Conservation (phyloP, 2,797 vertebrate species). For the Falco berigora region DNA sequence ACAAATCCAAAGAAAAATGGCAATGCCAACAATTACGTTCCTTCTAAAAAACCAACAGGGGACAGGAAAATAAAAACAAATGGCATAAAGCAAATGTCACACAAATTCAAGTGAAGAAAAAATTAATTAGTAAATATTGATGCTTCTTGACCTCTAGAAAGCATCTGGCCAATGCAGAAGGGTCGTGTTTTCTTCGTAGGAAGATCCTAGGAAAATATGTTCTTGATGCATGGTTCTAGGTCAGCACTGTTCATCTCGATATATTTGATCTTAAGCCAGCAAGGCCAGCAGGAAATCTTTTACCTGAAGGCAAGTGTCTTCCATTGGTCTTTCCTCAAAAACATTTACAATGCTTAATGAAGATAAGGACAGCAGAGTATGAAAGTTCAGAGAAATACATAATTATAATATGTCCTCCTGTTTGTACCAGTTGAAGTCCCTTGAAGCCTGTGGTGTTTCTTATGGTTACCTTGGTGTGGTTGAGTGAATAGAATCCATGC, state of each 20-base stretch:
- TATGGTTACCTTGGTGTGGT: neutral
- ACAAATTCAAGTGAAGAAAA: slow-evolving; percentile 36
- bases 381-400: neutral
- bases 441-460: neutral
- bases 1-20: slow-evolving; percentile 66
- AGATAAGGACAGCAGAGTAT: neutral
- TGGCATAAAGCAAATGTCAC: neutral
- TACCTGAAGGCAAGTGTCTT: slow-evolving; percentile 25
- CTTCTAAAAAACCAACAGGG: neutral
- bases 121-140: neutral
- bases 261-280: neutral
- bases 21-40: neutral
- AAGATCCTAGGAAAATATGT: neutral
- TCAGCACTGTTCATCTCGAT: neutral
- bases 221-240: neutral
- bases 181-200: neutral
- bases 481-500: neutral
- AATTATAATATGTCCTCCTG: neutral
- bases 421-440: neutral
- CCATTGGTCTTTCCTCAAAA: neutral
- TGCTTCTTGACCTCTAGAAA: neutral
- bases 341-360: neutral
- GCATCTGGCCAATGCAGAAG: neutral
- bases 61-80: slow-evolving; percentile 66
- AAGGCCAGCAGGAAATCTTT: slow-evolving; percentile 6